A percentile compares a stretch with the other conserved stretches of the same genome.
phyloP scores from a whole-genome alignment of 2,113 vertebrate genomes.

The Myrmecophaga tridactyla region DNA sequence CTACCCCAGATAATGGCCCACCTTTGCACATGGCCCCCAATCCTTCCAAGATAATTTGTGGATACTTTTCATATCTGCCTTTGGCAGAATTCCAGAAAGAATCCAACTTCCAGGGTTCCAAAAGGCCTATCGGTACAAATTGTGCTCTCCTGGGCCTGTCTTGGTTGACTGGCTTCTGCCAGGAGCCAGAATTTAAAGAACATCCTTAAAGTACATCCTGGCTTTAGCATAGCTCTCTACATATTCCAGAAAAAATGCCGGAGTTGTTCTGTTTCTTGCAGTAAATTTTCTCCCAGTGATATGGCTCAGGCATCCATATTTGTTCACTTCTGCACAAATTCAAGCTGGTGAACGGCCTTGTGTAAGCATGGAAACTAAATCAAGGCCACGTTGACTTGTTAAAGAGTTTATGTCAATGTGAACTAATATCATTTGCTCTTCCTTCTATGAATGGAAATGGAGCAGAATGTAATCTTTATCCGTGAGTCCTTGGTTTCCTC shows the following conservation, averaged over 20 bases:
- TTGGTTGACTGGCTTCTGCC: background rate
- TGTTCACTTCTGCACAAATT: background rate
- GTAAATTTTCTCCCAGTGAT: background rate
- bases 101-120: background rate
- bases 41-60: background rate
- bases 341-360: background rate
- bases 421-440: background rate
- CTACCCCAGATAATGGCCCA: no score
- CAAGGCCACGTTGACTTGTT: background rate
- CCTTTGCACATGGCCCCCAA: background rate
- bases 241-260: background rate
- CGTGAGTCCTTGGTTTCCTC: rapidly evolving
- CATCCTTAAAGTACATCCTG: background rate
- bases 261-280: background rate
- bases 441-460: background rate
- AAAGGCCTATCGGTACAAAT: background rate
- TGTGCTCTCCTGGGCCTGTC: background rate
- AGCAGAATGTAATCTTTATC: background rate
- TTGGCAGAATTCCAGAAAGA: slow-evolving; percentile 12
- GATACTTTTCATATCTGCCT: background rate
- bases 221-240: background rate
- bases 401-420: background rate
- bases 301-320: background rate
- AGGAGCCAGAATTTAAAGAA: background rate
- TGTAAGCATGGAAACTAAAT: background rate